These are phyloP conservation scores for Notothenia coriiceps DNA, from an alignment of 2,113 vertebrate species.

Conservation along the genomic window DNA sequence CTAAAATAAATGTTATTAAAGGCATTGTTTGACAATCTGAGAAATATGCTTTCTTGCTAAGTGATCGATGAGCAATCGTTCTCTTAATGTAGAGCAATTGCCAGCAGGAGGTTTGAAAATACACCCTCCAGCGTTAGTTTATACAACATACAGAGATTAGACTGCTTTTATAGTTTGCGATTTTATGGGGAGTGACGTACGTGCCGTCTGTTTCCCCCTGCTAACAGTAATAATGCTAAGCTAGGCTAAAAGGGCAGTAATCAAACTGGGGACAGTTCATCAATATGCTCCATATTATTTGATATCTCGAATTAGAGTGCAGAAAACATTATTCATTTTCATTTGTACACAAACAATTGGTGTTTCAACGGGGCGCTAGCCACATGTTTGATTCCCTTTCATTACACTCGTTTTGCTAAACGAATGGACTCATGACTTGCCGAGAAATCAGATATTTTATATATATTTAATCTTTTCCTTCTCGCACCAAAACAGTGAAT, in stretches of 20 bases:
- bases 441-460: too few species aligned
- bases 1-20: slow-evolving; percentile 1
- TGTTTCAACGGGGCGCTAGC: background rate
- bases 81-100: background rate
- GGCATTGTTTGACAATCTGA: background rate
- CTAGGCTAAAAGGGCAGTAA: background rate
- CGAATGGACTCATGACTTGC: background rate
- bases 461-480: background rate
- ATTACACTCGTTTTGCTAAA: background rate
- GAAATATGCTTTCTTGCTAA: background rate
- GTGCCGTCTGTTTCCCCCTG: background rate
- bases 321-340: too few species aligned
- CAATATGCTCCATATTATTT: too few species aligned
- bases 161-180: too few species aligned
- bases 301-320: too few species aligned
- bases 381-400: background rate
- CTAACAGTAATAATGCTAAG: background rate
- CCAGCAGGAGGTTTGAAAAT: background rate
- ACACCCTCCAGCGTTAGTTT: background rate
- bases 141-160: background rate
- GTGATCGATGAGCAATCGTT: background rate
- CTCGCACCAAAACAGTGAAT: background rate
- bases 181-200: background rate
- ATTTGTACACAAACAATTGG: background rate
- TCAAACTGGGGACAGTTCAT: background rate